Evolutionary conservation across 2,797 vertebrate genomes (phyloP).

Genomic region (Cynodonichthys magdalenae): DNA sequence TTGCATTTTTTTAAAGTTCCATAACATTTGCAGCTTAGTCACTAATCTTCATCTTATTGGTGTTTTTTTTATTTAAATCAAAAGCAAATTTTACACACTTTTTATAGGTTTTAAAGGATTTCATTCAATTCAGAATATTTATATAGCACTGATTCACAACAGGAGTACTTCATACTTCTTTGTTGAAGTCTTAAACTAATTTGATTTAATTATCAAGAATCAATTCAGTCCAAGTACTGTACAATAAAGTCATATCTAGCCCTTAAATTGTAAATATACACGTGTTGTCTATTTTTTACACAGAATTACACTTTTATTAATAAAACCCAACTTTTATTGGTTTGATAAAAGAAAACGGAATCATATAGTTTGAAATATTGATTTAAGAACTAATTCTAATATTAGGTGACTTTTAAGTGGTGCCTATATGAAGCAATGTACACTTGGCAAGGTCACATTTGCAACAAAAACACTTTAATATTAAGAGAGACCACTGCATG

Average conservation of each 20-base stretch:
- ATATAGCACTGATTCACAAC: too few species aligned
- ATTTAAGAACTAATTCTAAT: constrained; percentile 1
- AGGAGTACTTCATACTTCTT: too few species aligned
- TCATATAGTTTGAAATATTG: constrained; percentile 12
- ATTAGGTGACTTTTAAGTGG: constrained; percentile 39
- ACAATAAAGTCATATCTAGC: too few species aligned
- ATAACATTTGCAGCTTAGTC: constrained; percentile 28
- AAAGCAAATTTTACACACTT: too few species aligned
- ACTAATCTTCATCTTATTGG: constrained; percentile 3
- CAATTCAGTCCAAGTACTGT: too few species aligned
- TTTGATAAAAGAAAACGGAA: constrained; percentile 14
- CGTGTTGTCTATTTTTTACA: not conserved
- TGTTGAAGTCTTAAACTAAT: too few species aligned
- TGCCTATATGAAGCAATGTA: not conserved
- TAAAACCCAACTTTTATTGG: constrained; percentile 1
- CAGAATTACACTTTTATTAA: not conserved
- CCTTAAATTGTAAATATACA: too few species aligned
- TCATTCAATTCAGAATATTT: too few species aligned
- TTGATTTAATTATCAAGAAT: too few species aligned
- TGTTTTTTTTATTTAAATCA: too few species aligned
- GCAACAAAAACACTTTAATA: not conserved
- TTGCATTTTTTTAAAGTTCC: constrained; percentile 19
- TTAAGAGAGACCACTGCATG: too few species aligned
- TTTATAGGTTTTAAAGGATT: not conserved
- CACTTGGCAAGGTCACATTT: too few species aligned